A percentile compares a stretch with the other conserved stretches of the same genome.
Evolutionary conservation across 1,140 invertebrate genomes (phyloP).

Genomic region (Neodiprion lecontei): DNA sequence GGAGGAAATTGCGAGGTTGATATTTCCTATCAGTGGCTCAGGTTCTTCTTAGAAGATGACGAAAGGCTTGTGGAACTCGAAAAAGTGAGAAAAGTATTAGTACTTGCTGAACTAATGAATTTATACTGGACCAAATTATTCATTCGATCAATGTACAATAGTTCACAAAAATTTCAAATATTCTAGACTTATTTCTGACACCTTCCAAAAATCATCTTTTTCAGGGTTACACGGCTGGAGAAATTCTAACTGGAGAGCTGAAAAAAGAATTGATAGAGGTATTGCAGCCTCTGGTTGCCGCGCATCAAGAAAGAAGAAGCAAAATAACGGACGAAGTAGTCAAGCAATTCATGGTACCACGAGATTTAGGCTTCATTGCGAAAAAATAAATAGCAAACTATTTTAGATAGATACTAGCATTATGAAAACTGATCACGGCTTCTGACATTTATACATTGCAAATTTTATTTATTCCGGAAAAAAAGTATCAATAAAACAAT

Average conservation of each 20-base stretch:
- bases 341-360: constrained; percentile 83
- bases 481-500: too few relatives aligned
- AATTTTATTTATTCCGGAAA: too few relatives aligned
- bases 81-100: constrained; percentile 60
- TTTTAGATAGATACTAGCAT: not conserved
- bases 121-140: constrained; percentile 17
- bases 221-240: constrained; percentile 87
- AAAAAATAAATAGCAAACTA: constrained; percentile 15
- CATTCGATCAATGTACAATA: constrained; percentile 13
- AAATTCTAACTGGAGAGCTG: constrained; percentile 91
- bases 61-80: constrained; percentile 83
- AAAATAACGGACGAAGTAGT: constrained; percentile 87
- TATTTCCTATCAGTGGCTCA: constrained; percentile 94
- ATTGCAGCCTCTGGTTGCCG: constrained; percentile 76
- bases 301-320: constrained; percentile 84
- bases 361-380: constrained; percentile 73
- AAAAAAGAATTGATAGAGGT: constrained; percentile 89
- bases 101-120: constrained; percentile 15
- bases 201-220: constrained; percentile 30
- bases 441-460: too few relatives aligned
- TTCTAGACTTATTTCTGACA: constrained; percentile 23
- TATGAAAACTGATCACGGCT: too few relatives aligned
- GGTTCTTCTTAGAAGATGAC: constrained; percentile 97
- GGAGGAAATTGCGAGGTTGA: constrained; percentile 97
- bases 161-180: constrained; percentile 15